phyloP scores from a whole-genome alignment of 2,888 invertebrate genomes.

The Bombylius major region DNA sequence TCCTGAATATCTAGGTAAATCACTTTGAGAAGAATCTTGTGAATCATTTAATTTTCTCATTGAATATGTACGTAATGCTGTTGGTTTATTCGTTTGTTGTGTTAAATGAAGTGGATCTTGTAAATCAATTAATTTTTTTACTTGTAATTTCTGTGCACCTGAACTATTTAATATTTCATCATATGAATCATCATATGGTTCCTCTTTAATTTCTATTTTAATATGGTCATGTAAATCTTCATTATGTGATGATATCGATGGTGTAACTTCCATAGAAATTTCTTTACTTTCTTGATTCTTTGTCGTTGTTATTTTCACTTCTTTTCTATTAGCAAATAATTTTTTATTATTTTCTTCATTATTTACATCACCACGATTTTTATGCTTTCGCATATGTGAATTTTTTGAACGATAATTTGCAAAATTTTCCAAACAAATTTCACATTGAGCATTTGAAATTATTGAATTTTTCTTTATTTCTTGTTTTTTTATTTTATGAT shows the following conservation, averaged over 20 bases:
- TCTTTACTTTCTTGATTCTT: too few relatives aligned
- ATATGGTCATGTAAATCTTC: neutral
- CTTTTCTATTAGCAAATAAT: too few relatives aligned
- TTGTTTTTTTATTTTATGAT: neutral
- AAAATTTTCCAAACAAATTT: conserved; percentile 21
- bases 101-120: conserved; percentile 8
- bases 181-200: neutral
- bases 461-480: neutral
- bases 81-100: too few relatives aligned
- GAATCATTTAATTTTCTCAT: too few relatives aligned
- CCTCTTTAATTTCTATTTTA: neutral
- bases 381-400: conserved; percentile 26
- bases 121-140: conserved; percentile 11
- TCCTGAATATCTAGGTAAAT: too few relatives aligned
- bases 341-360: too few relatives aligned
- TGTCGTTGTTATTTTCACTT: too few relatives aligned
- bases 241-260: neutral
- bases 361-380: conserved; percentile 3
- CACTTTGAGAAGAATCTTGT: too few relatives aligned
- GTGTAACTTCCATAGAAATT: neutral
- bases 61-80: too few relatives aligned
- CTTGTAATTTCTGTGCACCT: conserved; percentile 5
- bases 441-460: conserved; percentile 17
- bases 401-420: conserved; percentile 24
- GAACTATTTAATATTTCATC: too few relatives aligned